A percentile compares a stretch with the other conserved stretches of the same genome.
These are phyloP conservation scores for Thelaira solivaga DNA, from an alignment of 2,888 invertebrate genomes.

Conservation along the genomic window DNA sequence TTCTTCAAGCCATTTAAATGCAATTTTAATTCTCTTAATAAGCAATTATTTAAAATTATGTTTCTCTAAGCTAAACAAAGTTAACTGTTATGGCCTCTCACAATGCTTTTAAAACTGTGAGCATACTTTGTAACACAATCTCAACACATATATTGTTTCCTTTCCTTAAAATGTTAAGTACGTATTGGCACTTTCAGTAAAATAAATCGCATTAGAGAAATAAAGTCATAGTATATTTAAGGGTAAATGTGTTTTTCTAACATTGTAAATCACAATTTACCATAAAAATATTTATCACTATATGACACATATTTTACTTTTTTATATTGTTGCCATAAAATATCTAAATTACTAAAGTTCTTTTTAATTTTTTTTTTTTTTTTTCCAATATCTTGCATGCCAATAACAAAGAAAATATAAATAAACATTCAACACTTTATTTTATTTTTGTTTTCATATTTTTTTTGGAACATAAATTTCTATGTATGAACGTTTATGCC, in stretches of 20 bases:
- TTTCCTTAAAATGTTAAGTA: background rate
- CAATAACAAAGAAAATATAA: constrained; percentile 24
- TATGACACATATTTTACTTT: constrained; percentile 44
- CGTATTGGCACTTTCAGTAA: background rate
- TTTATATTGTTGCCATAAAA: constrained; percentile 40
- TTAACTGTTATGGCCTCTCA: constrained; percentile 40
- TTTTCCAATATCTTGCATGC: constrained; percentile 1
- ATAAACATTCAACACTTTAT: constrained; percentile 37
- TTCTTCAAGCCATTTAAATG: too few species aligned
- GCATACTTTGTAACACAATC: background rate
- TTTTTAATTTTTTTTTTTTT: background rate
- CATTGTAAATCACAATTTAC: constrained; percentile 50
- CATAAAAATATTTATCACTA: constrained; percentile 47
- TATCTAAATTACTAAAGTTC: constrained; percentile 40
- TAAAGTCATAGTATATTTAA: background rate
- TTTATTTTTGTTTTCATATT: background rate
- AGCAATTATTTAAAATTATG: constrained; percentile 8
- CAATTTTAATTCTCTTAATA: background rate
- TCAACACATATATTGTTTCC: too few species aligned
- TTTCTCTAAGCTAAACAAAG: background rate
- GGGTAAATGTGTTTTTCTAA: constrained; percentile 19
- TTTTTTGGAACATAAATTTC: background rate
- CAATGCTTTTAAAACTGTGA: background rate
- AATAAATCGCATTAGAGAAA: background rate
- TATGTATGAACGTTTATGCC: background rate